A percentile compares a stretch with the other conserved stretches of the same genome.
phyloP scores from a whole-genome alignment of 2,888 invertebrate species.

The Pachydiplax longipennis region DNA sequence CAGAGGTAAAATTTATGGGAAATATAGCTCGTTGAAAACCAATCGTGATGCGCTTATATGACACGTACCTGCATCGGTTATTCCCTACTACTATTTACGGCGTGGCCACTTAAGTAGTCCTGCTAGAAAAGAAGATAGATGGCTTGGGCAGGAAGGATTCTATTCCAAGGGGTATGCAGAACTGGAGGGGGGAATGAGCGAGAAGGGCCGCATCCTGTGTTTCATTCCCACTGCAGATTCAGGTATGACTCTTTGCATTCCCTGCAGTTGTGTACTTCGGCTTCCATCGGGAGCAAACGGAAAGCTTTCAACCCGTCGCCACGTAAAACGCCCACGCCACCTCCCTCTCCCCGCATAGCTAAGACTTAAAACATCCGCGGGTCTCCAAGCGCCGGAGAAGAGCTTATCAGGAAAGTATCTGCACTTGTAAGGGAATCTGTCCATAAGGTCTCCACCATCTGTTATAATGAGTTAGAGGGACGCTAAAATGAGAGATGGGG shows the following conservation, averaged over 20 bases:
- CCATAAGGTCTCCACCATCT: background rate
- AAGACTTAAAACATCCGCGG: background rate
- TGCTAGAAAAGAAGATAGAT: background rate
- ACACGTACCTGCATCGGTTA: no score
- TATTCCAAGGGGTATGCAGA: background rate
- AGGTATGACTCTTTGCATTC: conserved; percentile 34
- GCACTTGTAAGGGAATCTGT: background rate
- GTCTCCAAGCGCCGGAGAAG: background rate
- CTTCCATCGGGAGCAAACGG: background rate
- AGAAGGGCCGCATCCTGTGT: background rate
- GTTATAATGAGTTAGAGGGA: background rate
- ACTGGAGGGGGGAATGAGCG: background rate
- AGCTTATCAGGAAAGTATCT: background rate
- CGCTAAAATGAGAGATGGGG: background rate
- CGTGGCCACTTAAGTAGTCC: no score
- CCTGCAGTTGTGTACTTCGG: conserved; percentile 1
- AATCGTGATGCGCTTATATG: no score
- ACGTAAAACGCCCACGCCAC: conserved; percentile 29
- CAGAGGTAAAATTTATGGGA: no score
- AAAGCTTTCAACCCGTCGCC: conserved; percentile 42
- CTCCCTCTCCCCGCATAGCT: background rate
- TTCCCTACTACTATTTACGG: no score
- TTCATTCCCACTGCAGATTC: conserved; percentile 3
- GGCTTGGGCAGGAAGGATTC: background rate
- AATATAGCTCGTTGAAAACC: no score